Base-by-base conservation (phyloP, 2,797 vertebrate genomes). In the Muscicapa comitata region DNA sequence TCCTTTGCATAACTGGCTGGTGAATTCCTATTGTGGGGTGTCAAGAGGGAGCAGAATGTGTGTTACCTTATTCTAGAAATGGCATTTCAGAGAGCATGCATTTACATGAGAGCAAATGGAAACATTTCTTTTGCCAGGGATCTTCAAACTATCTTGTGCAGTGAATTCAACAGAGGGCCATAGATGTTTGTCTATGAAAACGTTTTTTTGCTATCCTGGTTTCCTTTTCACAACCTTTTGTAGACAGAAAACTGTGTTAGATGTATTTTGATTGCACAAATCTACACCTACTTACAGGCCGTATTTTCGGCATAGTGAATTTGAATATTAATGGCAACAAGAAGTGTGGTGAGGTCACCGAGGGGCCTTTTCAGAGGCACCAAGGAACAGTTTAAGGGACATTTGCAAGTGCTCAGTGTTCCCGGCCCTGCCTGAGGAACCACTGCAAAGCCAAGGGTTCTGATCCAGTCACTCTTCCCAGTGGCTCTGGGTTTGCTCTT, bases 41-140 rank as follows among this genome's bases (percentile, higher is more conserved):
- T 33, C 0, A 0, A 43, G 8, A 85, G 12, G 26, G 15, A 45
- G 17, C 7, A 14, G 66, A 86, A 50, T 33, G 7, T 29, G n/a
- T 58, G 10, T 37, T 40, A 31, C 18, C 6, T 68, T 57, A 29
- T 54, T 72, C 35, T 28, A 25, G 68, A 65, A 84, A 70, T 6
- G 33, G 13, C 31, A 42, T 42, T 18, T 42, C 42, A 42, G 42
- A 15, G 7, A 42, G 42, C 11, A 25, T 12, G 18, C 25, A 7
- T 65, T 65, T 59, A 9, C 6, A 74, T 18, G 31, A 47, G 24
- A 73, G 19, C 4, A 33, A 79, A 54, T 9, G 63, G 29, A 79
- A 72, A 29, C 15, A 12, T 10, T 76, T 28, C 2, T 67, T 47
- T 77, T 35, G 14, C 35, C 62, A 38, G 38, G 38, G 38, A 38